Percentiles rank a stretch among this genome's conserved stretches.
Conservation (phyloP, 2,797 vertebrate species). For the Gymnodraco acuticeps region DNA sequence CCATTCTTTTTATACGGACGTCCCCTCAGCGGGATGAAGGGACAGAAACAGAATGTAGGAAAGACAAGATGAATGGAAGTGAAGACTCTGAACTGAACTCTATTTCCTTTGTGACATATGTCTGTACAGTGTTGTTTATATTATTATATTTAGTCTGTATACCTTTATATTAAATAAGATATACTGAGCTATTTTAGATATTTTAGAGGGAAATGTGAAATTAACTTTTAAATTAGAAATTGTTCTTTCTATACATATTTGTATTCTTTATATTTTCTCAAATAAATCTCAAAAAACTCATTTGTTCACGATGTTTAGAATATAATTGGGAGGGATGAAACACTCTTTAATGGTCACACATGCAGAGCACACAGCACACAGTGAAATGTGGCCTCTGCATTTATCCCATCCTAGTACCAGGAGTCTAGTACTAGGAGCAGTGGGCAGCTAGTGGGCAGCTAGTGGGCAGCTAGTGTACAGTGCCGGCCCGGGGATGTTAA, state of each 20-base stretch:
- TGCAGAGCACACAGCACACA: too few species aligned
- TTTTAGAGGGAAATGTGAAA: conserved; percentile 83
- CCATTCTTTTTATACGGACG: background rate
- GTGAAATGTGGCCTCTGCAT: too few species aligned
- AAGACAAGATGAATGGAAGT: conserved; percentile 1
- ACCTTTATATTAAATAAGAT: conserved; percentile 55
- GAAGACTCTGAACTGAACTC: conserved; percentile 71
- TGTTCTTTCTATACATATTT: conserved; percentile 76
- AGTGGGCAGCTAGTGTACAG: too few species aligned
- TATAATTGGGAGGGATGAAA: too few species aligned
- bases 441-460: too few species aligned
- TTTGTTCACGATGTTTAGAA: background rate
- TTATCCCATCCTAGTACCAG: too few species aligned
- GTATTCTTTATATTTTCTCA: conserved; percentile 84
- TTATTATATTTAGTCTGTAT: conserved; percentile 46
- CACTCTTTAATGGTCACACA: too few species aligned
- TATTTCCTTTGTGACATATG: conserved; percentile 85
- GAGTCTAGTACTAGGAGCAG: too few species aligned
- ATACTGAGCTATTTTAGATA: conserved; percentile 63
- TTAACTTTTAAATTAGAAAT: conserved; percentile 82
- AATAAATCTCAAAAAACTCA: conserved; percentile 72
- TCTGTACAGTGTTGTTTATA: conserved; percentile 89
- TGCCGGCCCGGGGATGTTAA: too few species aligned
- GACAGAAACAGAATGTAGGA: background rate
- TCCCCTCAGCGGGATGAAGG: background rate